A percentile compares a stretch with the other conserved stretches of the same genome.
Evolutionary conservation across 1,140 invertebrate genomes (phyloP).

Genomic region (Rhagoletis pomonella): DNA sequence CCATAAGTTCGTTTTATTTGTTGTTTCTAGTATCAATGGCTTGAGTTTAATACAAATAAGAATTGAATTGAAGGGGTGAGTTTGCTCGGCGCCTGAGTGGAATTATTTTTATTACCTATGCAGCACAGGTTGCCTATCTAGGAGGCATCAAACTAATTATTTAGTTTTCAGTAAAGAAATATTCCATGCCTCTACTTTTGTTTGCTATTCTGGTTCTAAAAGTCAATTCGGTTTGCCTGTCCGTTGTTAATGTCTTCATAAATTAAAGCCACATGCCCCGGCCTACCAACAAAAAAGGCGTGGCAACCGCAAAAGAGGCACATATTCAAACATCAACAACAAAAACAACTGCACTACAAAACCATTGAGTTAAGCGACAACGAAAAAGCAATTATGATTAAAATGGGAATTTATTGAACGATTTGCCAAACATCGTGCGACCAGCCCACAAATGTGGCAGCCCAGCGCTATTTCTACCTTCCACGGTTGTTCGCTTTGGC

Average conservation of each 20-base stretch:
- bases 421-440: constrained; percentile 54
- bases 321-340: background rate
- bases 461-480: constrained; percentile 7
- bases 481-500: background rate
- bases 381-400: constrained; percentile 58
- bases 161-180: no score
- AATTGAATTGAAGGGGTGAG: no score
- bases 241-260: constrained; percentile 34
- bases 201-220: background rate
- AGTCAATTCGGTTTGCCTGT: background rate
- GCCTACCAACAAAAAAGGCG: constrained; percentile 23
- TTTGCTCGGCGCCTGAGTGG: no score
- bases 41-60: no score
- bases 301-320: background rate
- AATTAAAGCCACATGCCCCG: constrained; percentile 3
- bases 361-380: constrained; percentile 9
- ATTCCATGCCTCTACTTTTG: no score
- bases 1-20: no score
- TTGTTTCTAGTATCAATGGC: no score
- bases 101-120: no score
- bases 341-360: constrained; percentile 1
- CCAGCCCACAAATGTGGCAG: constrained; percentile 44
- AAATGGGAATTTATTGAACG: constrained; percentile 59
- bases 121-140: no score
- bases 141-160: no score